Evolutionary conservation across 2,113 vertebrate genomes (phyloP).

Genomic region (Seriola quinqueradiata): DNA sequence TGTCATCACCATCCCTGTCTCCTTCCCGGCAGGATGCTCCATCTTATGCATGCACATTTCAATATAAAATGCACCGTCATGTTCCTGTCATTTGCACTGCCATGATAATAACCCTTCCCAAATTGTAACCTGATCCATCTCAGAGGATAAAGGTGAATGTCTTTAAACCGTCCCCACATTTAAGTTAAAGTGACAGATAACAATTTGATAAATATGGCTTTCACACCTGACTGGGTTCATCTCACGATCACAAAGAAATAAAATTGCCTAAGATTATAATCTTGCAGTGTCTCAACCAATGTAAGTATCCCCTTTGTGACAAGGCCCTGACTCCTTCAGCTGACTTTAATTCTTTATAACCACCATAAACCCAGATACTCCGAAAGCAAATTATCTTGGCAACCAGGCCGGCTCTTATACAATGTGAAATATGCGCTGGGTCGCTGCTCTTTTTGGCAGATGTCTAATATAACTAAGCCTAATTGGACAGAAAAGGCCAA

Average conservation of each 20-base stretch:
- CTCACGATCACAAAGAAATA: background rate
- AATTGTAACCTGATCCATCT: conserved; percentile 36
- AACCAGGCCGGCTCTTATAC: conserved; percentile 34
- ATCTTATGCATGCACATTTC: conserved; percentile 26
- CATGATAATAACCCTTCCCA: conserved; percentile 23
- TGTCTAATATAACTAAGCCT: conserved; percentile 68
- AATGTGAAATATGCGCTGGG: conserved; percentile 46
- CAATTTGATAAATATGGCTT: conserved; percentile 21
- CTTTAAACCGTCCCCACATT: background rate
- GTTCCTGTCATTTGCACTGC: conserved; percentile 37
- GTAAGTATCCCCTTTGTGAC: conserved; percentile 25
- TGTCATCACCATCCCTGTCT: conserved; percentile 53
- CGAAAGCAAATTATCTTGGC: conserved; percentile 56
- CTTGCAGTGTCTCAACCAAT: conserved; percentile 4
- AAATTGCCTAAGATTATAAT: conserved; percentile 2
- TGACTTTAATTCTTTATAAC: conserved; percentile 59
- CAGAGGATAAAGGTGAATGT: conserved; percentile 10
- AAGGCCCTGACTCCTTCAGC: conserved; percentile 18
- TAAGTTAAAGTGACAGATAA: conserved; percentile 27
- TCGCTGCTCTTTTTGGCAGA: conserved; percentile 57
- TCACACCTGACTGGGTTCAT: background rate
- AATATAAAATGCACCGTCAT: conserved; percentile 50
- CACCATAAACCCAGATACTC: conserved; percentile 46
- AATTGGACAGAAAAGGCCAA: conserved; percentile 63
- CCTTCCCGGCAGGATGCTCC: conserved; percentile 39